Evolutionary conservation across 2,888 invertebrate genomes (phyloP).

Genomic region (Drosophila meridiana): DNA sequence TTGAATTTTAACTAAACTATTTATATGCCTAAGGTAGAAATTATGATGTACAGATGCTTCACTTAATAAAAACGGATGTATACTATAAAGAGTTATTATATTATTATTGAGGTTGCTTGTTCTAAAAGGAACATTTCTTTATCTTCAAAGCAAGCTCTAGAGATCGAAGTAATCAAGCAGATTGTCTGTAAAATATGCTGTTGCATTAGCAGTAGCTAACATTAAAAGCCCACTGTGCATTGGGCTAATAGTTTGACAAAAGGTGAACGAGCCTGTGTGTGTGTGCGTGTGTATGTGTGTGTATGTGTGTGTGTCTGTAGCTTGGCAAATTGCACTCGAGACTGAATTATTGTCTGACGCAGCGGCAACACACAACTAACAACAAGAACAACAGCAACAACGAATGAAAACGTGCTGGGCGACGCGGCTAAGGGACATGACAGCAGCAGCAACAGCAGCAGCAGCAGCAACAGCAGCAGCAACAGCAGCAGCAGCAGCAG

Average conservation of each 20-base stretch:
- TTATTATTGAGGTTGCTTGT: too few relatives aligned
- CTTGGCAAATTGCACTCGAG: conserved; percentile 75
- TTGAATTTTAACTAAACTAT: too few relatives aligned
- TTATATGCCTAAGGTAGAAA: too few relatives aligned
- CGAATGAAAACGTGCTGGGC: conserved; percentile 55
- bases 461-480: background rate
- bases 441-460: conserved; percentile 39
- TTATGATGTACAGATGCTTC: too few relatives aligned
- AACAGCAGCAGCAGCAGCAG: conserved; percentile 15
- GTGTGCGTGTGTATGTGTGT: conserved; percentile 27
- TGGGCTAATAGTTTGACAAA: conserved; percentile 63
- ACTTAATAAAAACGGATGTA: too few relatives aligned
- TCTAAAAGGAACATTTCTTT: background rate
- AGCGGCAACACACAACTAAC: conserved; percentile 41
- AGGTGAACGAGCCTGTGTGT: conserved; percentile 58
- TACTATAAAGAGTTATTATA: too few relatives aligned
- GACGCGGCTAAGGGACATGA: conserved; percentile 51
- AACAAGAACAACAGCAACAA: conserved; percentile 32
- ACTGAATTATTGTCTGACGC: conserved; percentile 79
- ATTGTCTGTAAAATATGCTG: background rate
- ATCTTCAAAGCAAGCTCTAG: background rate
- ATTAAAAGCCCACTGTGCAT: conserved; percentile 8
- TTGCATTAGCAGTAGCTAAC: background rate
- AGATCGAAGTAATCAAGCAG: background rate
- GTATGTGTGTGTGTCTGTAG: conserved; percentile 39